Evolutionary conservation across 2,888 invertebrate genomes (phyloP), one percentile per base, ranked within the genome.

Genomic region (Pristionchus fissidentatus): DNA sequence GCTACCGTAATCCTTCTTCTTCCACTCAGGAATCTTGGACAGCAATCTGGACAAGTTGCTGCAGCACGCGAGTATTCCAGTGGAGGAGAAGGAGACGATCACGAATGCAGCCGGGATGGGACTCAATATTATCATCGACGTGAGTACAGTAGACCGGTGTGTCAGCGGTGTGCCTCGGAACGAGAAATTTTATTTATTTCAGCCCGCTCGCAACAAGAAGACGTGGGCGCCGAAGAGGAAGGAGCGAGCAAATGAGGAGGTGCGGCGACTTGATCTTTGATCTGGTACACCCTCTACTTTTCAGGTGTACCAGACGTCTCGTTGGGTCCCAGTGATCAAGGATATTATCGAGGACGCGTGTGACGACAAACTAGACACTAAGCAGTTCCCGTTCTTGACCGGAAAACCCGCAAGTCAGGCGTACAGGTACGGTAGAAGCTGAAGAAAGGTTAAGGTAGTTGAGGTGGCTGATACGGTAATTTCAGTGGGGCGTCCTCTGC

Each of bases 321-420:
- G 91, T 13, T 99, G 99, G 99, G 98, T 98, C 2, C 99, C 99
- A 0, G 95, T 98, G 52, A 94, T 98, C 83, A 99, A 99, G 94
- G 99, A 99, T 92, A 95, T 99, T 78, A 97, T 99, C 95, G 99
- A 99, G 94, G 99, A 99, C 93, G 95, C 96, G 49, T 97, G 98
- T 91, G 99, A 99, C 85, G 98, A 99, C 90, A 98, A 97, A 93
- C 94, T 99, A 88, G 98, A 99, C 93, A 95, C 95, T 86, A 96
- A 97, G 93, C 97, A 97, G 93, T 99, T 96, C 93, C 97, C 98
- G 62, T 99, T 96, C 94, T 94, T 99, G 88, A 96, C 96, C 84
- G 97, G 97, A 57, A 77, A 77, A 19, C 55, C 79, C 77, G 86
- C 86, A 77, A 87, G 84, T 73, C 86, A 87, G 81, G 86, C 85